phyloP scores from a whole-genome alignment of 2,797 vertebrate species.

The Onychomys leucogaster region DNA sequence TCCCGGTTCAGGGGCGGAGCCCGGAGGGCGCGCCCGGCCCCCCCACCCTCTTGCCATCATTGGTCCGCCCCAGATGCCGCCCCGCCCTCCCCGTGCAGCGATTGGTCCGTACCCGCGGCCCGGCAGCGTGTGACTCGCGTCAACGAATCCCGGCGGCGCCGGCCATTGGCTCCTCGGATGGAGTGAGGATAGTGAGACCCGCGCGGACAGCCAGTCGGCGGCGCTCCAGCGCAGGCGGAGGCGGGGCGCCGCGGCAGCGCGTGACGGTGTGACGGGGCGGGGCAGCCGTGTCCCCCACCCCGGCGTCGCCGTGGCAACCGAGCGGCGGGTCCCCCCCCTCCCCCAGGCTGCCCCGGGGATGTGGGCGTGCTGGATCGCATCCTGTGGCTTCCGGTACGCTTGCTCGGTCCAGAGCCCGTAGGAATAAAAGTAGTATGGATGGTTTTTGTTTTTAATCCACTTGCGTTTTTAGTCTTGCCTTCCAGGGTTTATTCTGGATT shows the following conservation, averaged over 20 bases:
- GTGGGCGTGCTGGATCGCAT: not conserved
- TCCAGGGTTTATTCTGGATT: not conserved
- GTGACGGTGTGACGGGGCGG: not conserved
- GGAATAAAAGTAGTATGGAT: not conserved
- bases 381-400: not conserved
- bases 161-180: conserved; percentile 83
- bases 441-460: not conserved
- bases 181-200: conserved; percentile 88
- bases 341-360: not conserved
- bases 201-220: conserved; percentile 54
- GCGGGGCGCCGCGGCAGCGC: not conserved
- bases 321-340: rapidly evolving
- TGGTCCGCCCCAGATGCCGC: not conserved
- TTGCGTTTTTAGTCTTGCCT: not conserved
- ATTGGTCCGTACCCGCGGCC: conserved; percentile 66
- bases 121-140: conserved; percentile 70
- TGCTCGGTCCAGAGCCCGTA: too few species aligned
- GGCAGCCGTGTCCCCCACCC: rapidly evolving
- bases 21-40: too few species aligned
- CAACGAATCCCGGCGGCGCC: rapidly evolving
- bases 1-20: not conserved
- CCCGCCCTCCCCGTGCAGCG: not conserved
- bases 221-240: not conserved
- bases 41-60: not conserved
- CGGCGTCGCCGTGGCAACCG: not conserved